These are phyloP conservation scores for Palaemon carinicauda DNA, from an alignment of 1,140 invertebrate species.

Conservation along the genomic window DNA sequence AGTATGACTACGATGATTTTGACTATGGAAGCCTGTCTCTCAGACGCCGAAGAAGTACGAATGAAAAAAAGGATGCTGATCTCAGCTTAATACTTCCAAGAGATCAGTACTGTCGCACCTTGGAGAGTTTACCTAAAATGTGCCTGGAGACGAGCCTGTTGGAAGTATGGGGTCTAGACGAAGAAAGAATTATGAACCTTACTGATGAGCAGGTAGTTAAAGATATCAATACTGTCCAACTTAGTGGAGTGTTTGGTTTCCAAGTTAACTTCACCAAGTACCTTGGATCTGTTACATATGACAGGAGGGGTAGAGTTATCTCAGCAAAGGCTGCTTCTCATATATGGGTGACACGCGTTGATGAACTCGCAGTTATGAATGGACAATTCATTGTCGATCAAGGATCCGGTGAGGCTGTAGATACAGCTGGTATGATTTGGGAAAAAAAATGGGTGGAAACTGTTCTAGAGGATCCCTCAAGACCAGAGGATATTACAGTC, in stretches of 20 bases:
- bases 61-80: background rate
- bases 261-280: conserved; percentile 72
- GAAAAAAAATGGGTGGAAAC: conserved; percentile 45
- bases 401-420: conserved; percentile 78
- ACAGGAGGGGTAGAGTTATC: conserved; percentile 72
- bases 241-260: conserved; percentile 74
- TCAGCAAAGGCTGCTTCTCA: conserved; percentile 72
- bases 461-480: conserved; percentile 25
- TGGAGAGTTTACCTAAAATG: conserved; percentile 33
- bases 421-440: conserved; percentile 50
- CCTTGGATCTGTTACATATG: conserved; percentile 71
- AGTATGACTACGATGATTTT: conserved; percentile 42
- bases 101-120: conserved; percentile 40
- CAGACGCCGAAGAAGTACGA: background rate
- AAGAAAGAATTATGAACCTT: conserved; percentile 45
- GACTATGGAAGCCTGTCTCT: conserved; percentile 27
- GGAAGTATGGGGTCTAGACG: conserved; percentile 57
- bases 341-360: conserved; percentile 73
- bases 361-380: conserved; percentile 74
- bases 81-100: conserved; percentile 47
- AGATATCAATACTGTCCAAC: conserved; percentile 44
- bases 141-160: conserved; percentile 58
- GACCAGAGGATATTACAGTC: conserved; percentile 61
- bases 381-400: conserved; percentile 74
- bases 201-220: conserved; percentile 54